A percentile compares a stretch with the other conserved stretches of the same genome.
These are phyloP conservation scores for Morinoia aosen DNA, from an alignment of 2,888 invertebrate genomes.

Conservation along the genomic window DNA sequence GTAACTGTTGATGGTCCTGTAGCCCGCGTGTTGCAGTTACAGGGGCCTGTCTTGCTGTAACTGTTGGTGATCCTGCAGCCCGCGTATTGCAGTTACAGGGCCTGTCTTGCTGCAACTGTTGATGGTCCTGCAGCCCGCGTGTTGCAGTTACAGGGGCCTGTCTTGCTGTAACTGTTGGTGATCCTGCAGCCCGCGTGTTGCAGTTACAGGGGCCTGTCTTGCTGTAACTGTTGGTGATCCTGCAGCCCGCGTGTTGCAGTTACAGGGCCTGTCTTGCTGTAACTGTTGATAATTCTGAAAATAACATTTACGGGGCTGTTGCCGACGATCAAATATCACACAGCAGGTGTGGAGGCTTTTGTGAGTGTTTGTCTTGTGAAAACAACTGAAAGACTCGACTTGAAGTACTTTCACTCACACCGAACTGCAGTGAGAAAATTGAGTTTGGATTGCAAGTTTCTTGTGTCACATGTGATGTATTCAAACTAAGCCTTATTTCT, in stretches of 20 bases:
- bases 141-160: not conserved
- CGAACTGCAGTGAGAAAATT: not conserved
- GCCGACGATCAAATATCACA: too few species aligned
- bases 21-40: constrained; percentile 67
- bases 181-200: constrained; percentile 55
- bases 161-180: not conserved
- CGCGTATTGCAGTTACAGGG: not conserved
- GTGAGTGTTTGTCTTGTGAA: too few species aligned
- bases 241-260: not conserved
- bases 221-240: not conserved
- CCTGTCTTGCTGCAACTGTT: not conserved
- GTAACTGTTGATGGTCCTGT: constrained; percentile 77
- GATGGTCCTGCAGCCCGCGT: too few species aligned
- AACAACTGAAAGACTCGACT: not conserved
- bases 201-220: not conserved
- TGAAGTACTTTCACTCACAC: not conserved
- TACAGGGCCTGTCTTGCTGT: not conserved
- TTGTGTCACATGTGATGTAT: not conserved
- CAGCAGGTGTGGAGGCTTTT: not conserved
- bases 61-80: not conserved
- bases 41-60: constrained; percentile 6
- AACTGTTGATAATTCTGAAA: not conserved
- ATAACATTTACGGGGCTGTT: too few species aligned
- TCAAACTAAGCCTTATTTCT: not conserved
- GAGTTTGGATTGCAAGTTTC: not conserved